Percentiles rank a stretch among this genome's conserved stretches.
Evolutionary conservation across 1,140 invertebrate species (phyloP).

Genomic region (Marisa cornuarietis): DNA sequence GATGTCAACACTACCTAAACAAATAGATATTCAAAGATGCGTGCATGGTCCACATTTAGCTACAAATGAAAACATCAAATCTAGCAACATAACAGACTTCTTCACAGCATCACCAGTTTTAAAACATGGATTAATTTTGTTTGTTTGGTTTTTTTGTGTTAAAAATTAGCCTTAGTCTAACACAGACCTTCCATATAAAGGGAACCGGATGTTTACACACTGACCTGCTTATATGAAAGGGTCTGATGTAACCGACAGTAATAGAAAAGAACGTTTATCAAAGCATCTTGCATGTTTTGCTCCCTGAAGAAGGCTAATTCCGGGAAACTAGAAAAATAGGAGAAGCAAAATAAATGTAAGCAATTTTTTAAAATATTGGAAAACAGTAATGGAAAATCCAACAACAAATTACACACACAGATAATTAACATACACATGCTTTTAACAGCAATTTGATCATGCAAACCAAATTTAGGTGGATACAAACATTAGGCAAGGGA

Average conservation of each 20-base stretch:
- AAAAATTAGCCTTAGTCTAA: too few relatives aligned
- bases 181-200: background rate
- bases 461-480: background rate
- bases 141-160: too few relatives aligned
- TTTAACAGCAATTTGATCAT: too few relatives aligned
- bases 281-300: constrained; percentile 72
- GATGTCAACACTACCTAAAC: background rate
- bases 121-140: background rate
- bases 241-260: constrained; percentile 67
- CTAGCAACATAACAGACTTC: too few relatives aligned
- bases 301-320: constrained; percentile 79
- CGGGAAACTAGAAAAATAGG: constrained; percentile 70
- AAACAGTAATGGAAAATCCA: constrained; percentile 8
- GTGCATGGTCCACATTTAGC: too few relatives aligned
- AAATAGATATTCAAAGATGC: background rate
- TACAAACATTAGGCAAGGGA: background rate
- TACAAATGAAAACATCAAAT: too few relatives aligned
- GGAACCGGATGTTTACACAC: background rate
- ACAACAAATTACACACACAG: constrained; percentile 3
- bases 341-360: constrained; percentile 29
- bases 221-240: constrained; percentile 34
- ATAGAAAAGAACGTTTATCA: constrained; percentile 76
- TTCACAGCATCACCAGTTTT: background rate
- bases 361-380: constrained; percentile 26
- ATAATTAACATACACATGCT: background rate